Percentiles rank a stretch among this genome's conserved stretches.
Evolutionary conservation across 1,140 invertebrate genomes (phyloP).

Genomic region (Drosophila malerkotliana): DNA sequence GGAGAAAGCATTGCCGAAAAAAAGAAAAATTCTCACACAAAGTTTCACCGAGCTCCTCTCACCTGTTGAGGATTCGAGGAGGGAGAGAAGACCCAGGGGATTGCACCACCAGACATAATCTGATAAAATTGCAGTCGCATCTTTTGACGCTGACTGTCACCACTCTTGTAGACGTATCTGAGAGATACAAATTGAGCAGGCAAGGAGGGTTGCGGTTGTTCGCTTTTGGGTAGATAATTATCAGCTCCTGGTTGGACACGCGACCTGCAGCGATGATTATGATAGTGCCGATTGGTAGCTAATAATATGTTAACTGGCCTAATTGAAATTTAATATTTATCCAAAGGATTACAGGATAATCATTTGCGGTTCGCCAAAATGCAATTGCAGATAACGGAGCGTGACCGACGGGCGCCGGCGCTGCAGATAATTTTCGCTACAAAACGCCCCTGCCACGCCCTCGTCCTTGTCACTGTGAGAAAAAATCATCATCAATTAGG

Average conservation of each 20-base stretch:
- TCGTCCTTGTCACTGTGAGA: conserved; percentile 41
- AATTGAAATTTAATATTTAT: conserved; percentile 84
- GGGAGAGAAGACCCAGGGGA: conserved; percentile 40
- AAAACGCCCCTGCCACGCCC: conserved; percentile 13
- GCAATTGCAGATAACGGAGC: conserved; percentile 52
- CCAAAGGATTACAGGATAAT: conserved; percentile 79
- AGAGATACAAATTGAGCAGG: conserved; percentile 5
- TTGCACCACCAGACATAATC: conserved; percentile 51
- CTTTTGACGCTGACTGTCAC: conserved; percentile 35
- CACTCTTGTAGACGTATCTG: conserved; percentile 29
- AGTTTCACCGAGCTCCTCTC: conserved; percentile 29
- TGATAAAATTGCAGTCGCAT: conserved; percentile 76
- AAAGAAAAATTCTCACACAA: conserved; percentile 67
- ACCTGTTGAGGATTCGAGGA: conserved; percentile 62
- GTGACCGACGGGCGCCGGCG: conserved; percentile 32
- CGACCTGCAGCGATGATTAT: conserved; percentile 54
- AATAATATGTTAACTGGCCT: conserved; percentile 79
- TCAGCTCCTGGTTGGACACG: conserved; percentile 66
- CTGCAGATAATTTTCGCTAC: conserved; percentile 54
- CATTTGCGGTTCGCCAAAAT: conserved; percentile 72
- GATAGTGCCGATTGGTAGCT: conserved; percentile 53
- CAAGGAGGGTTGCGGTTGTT: conserved; percentile 59
- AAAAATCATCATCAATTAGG: conserved; percentile 23
- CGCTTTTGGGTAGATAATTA: conserved; percentile 55
- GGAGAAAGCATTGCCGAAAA: conserved; percentile 44